Base-by-base conservation (phyloP, 2,888 invertebrate genomes). In the Tachina fera region DNA sequence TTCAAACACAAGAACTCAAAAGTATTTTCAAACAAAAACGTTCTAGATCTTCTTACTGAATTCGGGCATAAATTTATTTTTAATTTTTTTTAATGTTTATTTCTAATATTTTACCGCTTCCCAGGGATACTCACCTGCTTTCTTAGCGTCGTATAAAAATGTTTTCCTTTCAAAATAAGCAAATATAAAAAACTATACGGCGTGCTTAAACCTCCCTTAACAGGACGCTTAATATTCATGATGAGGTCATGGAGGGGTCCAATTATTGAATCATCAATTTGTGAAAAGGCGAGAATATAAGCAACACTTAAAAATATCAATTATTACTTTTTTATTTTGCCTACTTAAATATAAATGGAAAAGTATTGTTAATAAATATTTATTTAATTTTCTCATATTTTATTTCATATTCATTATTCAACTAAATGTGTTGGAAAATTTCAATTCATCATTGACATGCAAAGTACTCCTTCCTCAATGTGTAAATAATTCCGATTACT, bases 201-300 rank as follows among this genome's bases (percentile, higher is more conserved):
- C 10, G 1, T 45, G 39, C n/a, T 19, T 74, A 22, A 72, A 51
- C 68, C 49, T 77, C 82, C 78, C 81, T 71, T 80, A 75, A 58
- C 45, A 72, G 63, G 49, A 43, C 45, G 76, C 77, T 77, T 77
- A 60, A 58, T 72, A 83, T 65, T 67, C 70, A 58, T 51, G 76
- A 84, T 84, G 84, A 84, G 84, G 84, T 84, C 84, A 84, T 71
- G 80, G 31, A 31, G 31, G 31, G 43, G 43, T 51, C 19, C 19
- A 43, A 47, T 67, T n/a, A 68, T 51, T 41, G 58, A 68, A 49
- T 70, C 71, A 79, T 53, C 63, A 63, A 56, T 71, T 78, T 61
- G 16, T 53, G 6, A 43, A 51, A 67, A 65, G 31, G 1, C 49
- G 14, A 41, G 10, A 77, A 60, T 22, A 61, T 49, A 77, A 47